Evolutionary conservation across 1,140 invertebrate species (phyloP).

Genomic region (Archegozetes longisetosus): DNA sequence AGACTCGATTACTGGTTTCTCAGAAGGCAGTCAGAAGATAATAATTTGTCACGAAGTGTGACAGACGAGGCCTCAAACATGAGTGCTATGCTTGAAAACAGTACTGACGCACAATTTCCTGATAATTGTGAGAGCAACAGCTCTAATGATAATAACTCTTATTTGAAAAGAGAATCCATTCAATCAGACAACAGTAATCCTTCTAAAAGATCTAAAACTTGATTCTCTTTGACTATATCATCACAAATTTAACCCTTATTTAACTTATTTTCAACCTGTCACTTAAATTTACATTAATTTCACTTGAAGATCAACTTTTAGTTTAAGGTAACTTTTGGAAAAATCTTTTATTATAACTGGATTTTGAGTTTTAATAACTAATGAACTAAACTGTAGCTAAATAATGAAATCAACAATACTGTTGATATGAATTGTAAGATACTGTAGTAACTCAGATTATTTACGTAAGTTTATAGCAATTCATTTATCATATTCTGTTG

Average conservation of each 20-base stretch:
- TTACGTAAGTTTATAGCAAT: too few species aligned
- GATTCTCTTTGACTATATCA: background rate
- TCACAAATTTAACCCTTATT: background rate
- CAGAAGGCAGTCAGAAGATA: conserved; percentile 16
- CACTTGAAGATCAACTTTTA: background rate
- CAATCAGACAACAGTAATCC: background rate
- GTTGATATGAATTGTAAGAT: too few species aligned
- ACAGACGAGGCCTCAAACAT: conserved; percentile 18
- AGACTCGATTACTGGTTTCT: conserved; percentile 16
- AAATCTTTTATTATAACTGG: too few species aligned
- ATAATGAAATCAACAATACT: too few species aligned
- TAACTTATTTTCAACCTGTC: background rate
- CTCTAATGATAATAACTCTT: background rate
- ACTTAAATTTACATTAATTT: background rate
- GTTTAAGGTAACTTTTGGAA: too few species aligned
- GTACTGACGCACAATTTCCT: conserved; percentile 21
- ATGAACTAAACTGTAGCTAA: too few species aligned
- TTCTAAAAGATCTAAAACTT: background rate
- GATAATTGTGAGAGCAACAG: conserved; percentile 11
- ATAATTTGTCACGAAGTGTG: conserved; percentile 9
- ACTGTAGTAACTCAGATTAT: too few species aligned
- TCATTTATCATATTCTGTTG: too few species aligned
- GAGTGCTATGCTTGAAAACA: conserved; percentile 17
- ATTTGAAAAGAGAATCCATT: background rate
- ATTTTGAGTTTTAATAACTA: too few species aligned